Conservation (phyloP, 2,113 vertebrate species). For the Oreotragus oreotragus region DNA sequence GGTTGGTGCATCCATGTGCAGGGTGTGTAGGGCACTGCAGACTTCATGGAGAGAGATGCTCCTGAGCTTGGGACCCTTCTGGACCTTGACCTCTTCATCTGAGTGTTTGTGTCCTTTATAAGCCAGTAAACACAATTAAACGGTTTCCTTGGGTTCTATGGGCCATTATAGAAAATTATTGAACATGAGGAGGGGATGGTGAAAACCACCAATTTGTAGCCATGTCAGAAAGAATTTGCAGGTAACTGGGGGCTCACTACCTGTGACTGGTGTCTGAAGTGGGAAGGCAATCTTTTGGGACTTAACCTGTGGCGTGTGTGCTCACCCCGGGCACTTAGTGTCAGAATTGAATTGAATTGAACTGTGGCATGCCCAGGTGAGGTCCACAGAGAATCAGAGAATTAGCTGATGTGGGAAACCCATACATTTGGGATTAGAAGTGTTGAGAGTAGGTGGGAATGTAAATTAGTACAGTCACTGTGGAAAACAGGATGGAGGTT, state of each 20-base stretch:
- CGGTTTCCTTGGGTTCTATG: neutral
- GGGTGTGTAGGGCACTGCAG: too few species aligned
- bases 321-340: neutral
- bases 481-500: neutral
- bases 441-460: neutral
- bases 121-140: neutral
- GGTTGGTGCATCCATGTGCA: neutral
- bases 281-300: neutral
- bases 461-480: neutral
- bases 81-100: neutral
- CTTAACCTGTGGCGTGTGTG: neutral
- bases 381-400: neutral
- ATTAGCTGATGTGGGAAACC: neutral
- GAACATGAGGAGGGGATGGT: neutral
- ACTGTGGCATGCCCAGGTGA: too few species aligned
- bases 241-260: neutral
- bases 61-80: neutral
- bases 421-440: neutral
- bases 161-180: neutral
- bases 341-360: neutral
- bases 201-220: neutral
- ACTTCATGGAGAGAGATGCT: neutral
- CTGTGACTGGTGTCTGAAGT: neutral
- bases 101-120: neutral
- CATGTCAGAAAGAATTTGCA: neutral